phyloP scores from a whole-genome alignment of 2,888 invertebrate species.

The Pyrochroa serraticornis region DNA sequence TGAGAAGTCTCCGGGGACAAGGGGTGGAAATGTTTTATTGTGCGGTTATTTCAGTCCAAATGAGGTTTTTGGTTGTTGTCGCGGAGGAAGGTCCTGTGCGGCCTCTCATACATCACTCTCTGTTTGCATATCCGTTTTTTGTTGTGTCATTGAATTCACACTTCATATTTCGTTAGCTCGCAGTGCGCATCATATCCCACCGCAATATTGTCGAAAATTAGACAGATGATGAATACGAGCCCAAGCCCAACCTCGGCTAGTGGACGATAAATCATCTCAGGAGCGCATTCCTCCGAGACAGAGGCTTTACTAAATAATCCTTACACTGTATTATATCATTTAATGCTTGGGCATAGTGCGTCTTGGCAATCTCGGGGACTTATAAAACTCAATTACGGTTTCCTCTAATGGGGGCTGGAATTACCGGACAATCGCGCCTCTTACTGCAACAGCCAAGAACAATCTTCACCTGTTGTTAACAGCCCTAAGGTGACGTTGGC shows the following conservation, averaged over 20 bases:
- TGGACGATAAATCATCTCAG: conserved; percentile 30
- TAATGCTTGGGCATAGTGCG: conserved; percentile 28
- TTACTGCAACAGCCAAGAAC: neutral
- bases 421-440: neutral
- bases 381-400: conserved; percentile 25
- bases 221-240: conserved; percentile 38
- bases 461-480: too few relatives aligned
- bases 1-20: too few relatives aligned
- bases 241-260: conserved; percentile 32
- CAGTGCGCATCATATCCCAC: conserved; percentile 15
- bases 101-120: too few relatives aligned
- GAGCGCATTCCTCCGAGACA: conserved; percentile 36
- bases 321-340: conserved; percentile 42
- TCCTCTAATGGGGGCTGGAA: neutral
- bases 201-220: conserved; percentile 38
- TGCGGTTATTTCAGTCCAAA: too few relatives aligned
- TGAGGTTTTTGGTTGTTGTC: too few relatives aligned
- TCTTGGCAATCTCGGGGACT: conserved; percentile 19
- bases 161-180: conserved; percentile 22
- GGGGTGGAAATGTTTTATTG: too few relatives aligned
- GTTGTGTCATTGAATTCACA: conserved; percentile 9
- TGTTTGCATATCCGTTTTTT: conserved; percentile 17
- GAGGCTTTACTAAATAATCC: conserved; percentile 37
- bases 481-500: too few relatives aligned
- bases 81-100: too few relatives aligned